Conservation (phyloP, 2,797 vertebrate genomes). For the Ptychobarbus kaznakovi region DNA sequence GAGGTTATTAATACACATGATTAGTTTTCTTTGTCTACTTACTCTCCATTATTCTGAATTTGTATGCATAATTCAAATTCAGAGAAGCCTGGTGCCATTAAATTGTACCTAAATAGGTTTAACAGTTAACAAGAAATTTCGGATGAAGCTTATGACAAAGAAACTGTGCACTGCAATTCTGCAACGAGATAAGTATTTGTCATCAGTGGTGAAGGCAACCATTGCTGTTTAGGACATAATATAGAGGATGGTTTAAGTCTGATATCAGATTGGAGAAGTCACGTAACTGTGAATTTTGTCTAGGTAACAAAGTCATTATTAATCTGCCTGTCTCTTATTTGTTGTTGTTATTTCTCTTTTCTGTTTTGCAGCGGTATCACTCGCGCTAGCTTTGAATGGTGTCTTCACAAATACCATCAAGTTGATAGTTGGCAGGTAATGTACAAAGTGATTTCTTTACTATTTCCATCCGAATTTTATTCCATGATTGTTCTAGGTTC, state of each 20-base stretch:
- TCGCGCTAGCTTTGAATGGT: slow-evolving; percentile 96
- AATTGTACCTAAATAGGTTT: neutral
- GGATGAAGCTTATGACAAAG: neutral
- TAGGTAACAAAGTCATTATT: neutral
- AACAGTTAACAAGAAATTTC: neutral
- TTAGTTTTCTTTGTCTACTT: neutral
- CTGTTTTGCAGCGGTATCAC: slow-evolving; percentile 87
- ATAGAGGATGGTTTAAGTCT: neutral
- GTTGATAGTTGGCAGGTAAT: slow-evolving; percentile 98
- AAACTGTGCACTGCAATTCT: neutral
- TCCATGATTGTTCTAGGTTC: too few species aligned
- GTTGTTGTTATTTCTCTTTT: neutral
- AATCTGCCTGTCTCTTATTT: slow-evolving; percentile 16
- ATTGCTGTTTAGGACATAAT: neutral
- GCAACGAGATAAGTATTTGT: neutral
- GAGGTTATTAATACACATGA: neutral
- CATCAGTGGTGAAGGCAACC: neutral
- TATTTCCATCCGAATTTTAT: neutral
- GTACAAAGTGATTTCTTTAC: neutral
- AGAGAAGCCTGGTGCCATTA: neutral
- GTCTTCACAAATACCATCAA: slow-evolving; percentile 99
- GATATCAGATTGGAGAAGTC: neutral
- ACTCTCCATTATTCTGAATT: neutral
- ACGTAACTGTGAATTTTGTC: neutral
- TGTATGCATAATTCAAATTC: too few species aligned